phyloP scores from a whole-genome alignment of 2,113 vertebrate species.

The Cyprinodon brontotheroides region DNA sequence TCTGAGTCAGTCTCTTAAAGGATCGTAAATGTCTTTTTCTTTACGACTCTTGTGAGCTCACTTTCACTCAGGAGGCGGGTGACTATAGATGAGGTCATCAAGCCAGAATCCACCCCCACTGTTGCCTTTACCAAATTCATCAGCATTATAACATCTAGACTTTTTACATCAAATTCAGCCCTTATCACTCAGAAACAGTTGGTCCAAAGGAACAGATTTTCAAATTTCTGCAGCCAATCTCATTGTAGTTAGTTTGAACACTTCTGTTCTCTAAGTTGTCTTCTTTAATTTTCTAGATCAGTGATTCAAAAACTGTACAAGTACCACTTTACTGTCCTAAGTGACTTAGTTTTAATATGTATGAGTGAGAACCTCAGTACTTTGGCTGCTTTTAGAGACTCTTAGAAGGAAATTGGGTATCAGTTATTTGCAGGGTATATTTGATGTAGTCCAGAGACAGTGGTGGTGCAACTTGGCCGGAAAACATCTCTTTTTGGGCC shows the following conservation, averaged over 20 bases:
- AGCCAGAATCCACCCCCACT: conserved; percentile 47
- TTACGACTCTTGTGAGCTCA: conserved; percentile 74
- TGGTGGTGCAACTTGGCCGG: too few relatives aligned
- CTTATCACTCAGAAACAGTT: neutral
- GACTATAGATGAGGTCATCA: conserved; percentile 69
- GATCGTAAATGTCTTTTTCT: conserved; percentile 65
- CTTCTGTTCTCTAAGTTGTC: neutral
- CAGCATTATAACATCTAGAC: conserved; percentile 47
- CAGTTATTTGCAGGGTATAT: too few relatives aligned
- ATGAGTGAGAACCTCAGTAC: too few relatives aligned
- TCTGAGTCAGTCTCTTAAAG: conserved; percentile 59
- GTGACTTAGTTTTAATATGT: too few relatives aligned
- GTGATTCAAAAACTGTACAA: too few relatives aligned
- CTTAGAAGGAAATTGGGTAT: too few relatives aligned
- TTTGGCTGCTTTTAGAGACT: too few relatives aligned
- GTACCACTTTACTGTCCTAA: too few relatives aligned
- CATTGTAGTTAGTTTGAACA: neutral
- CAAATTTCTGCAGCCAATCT: neutral
- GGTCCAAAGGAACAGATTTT: conserved; percentile 11
- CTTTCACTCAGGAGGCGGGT: conserved; percentile 59
- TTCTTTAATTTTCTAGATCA: too few relatives aligned
- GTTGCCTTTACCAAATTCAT: conserved; percentile 27
- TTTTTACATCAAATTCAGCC: conserved; percentile 26
- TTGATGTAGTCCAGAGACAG: too few relatives aligned
- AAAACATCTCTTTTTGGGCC: too few relatives aligned